These are phyloP conservation scores for Cercopithecus diana DNA, from an alignment of 2,797 vertebrate genomes.

Conservation along the genomic window DNA sequence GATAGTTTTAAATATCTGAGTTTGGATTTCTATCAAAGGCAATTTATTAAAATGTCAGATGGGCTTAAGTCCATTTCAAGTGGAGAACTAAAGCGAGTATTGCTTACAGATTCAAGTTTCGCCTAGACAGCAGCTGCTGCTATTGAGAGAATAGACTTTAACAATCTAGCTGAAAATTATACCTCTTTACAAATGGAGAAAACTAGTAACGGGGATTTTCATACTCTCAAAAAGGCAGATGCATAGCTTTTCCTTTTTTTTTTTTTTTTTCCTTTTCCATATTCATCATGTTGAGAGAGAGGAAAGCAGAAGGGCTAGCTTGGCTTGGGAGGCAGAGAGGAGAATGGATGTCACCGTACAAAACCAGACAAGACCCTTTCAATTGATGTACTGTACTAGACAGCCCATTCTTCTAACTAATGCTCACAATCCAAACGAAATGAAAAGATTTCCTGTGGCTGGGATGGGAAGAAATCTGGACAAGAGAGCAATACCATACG, in stretches of 20 bases:
- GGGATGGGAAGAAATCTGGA: background rate
- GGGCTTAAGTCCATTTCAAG: conserved; percentile 33
- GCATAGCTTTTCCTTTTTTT: background rate
- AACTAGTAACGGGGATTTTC: conserved; percentile 18
- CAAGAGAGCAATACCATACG: background rate
- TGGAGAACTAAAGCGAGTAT: background rate
- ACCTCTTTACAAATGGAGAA: conserved; percentile 49
- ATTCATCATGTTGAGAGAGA: background rate
- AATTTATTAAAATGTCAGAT: conserved; percentile 54
- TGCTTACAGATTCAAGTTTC: conserved; percentile 64
- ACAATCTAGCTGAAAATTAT: conserved; percentile 20
- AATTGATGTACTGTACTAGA: background rate
- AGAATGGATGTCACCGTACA: background rate
- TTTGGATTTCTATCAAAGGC: conserved; percentile 19
- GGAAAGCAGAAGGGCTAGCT: background rate
- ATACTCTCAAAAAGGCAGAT: conserved; percentile 35
- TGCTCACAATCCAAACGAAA: background rate
- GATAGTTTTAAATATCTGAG: conserved; percentile 44
- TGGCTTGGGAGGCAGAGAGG: background rate
- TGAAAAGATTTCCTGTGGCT: background rate
- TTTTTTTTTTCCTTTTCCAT: background rate
- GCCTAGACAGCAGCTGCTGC: conserved; percentile 50
- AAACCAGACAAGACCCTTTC: conserved; percentile 19
- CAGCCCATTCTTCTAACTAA: background rate
- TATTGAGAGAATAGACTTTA: background rate